Conservation (phyloP, 2,113 vertebrate species). For the Nothobranchius kuhntae region DNA sequence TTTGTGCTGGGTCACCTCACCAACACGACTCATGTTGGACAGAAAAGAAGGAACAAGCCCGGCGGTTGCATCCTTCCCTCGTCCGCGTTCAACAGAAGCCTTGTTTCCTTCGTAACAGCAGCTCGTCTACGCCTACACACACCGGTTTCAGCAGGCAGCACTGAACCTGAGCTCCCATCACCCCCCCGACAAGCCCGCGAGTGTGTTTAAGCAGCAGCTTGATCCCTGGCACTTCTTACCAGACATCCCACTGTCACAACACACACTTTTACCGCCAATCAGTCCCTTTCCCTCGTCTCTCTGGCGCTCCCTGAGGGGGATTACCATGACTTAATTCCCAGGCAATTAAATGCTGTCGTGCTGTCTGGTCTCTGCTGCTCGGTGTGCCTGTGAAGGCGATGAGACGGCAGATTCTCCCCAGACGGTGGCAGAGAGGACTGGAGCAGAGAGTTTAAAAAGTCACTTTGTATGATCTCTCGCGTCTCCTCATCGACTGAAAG, state of each 20-base stretch:
- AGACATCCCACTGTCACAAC: constrained; percentile 51
- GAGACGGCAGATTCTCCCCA: constrained; percentile 30
- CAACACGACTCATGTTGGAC: not conserved
- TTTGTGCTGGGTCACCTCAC: constrained; percentile 6
- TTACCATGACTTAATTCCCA: constrained; percentile 58
- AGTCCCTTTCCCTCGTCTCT: constrained; percentile 5
- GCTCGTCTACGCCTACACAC: constrained; percentile 8
- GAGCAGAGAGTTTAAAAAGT: constrained; percentile 52
- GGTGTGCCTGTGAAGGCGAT: constrained; percentile 21
- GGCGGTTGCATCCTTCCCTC: not conserved
- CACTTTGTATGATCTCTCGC: constrained; percentile 58
- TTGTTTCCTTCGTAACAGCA: not conserved
- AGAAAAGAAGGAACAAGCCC: constrained; percentile 8
- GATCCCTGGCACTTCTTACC: constrained; percentile 45
- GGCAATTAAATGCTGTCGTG: constrained; percentile 61
- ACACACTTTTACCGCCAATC: constrained; percentile 29
- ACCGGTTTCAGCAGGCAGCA: not conserved
- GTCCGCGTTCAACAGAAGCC: not conserved
- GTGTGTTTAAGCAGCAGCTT: constrained; percentile 45
- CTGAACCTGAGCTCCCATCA: constrained; percentile 19
- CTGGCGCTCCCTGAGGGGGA: constrained; percentile 53
- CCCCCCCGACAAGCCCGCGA: constrained; percentile 23
- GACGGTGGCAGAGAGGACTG: constrained; percentile 26
- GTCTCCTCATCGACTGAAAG: constrained; percentile 57
- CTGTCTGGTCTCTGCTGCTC: constrained; percentile 17